Conservation (phyloP, 1,140 invertebrate genomes). For the Ruditapes philippinarum region DNA sequence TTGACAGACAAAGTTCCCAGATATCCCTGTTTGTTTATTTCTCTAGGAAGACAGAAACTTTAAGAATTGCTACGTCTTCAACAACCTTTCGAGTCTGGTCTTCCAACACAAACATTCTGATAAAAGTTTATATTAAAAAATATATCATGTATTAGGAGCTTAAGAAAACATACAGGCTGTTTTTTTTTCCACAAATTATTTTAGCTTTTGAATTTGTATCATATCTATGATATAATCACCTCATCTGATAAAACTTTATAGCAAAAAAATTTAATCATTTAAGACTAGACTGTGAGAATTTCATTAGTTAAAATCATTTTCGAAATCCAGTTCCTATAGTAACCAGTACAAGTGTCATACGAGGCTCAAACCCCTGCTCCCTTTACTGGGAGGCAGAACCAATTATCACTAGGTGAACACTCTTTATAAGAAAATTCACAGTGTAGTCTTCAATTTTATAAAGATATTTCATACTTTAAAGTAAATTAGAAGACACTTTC, state of each 20-base stretch:
- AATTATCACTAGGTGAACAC: no score
- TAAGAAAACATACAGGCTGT: no score
- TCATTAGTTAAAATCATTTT: no score
- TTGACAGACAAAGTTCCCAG: slow-evolving; percentile 35
- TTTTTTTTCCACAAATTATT: no score
- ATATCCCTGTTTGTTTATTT: slow-evolving; percentile 15
- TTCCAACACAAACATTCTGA: not conserved
- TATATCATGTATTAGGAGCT: no score
- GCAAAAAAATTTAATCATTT: no score
- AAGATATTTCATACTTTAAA: not conserved
- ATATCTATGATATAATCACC: not conserved
- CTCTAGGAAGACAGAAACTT: slow-evolving; percentile 30
- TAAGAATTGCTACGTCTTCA: not conserved
- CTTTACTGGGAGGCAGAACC: no score
- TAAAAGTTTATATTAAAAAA: not conserved
- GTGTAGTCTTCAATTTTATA: not conserved
- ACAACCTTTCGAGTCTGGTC: not conserved
- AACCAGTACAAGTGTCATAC: no score
- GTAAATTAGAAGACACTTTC: not conserved
- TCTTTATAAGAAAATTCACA: not conserved
- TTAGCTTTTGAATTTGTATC: no score
- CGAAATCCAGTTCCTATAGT: no score
- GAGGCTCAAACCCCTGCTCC: no score
- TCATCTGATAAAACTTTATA: not conserved
- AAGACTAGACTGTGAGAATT: no score